These are phyloP conservation scores for Philaenus spumarius DNA, from an alignment of 1,140 invertebrate species.

Conservation along the genomic window DNA sequence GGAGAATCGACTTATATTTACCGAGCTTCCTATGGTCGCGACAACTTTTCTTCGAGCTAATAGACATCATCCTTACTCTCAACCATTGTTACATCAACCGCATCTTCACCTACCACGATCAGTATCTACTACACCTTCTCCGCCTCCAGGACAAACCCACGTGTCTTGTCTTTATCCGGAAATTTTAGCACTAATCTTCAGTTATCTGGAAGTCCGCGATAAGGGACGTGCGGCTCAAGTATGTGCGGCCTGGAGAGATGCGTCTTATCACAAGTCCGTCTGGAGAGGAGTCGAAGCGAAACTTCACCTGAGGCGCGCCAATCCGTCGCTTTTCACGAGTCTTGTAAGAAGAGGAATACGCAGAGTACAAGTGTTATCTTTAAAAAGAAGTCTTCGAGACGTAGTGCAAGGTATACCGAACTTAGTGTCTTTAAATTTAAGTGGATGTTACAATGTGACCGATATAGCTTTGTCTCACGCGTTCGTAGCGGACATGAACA, in stretches of 20 bases:
- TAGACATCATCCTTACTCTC: slow-evolving; percentile 26
- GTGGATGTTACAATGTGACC: slow-evolving; percentile 89
- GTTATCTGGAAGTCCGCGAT: slow-evolving; percentile 80
- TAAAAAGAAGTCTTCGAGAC: slow-evolving; percentile 76
- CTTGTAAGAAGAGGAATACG: slow-evolving; percentile 81
- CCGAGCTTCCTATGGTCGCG: slow-evolving; percentile 6
- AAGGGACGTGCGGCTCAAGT: slow-evolving; percentile 82
- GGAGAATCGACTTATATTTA: slow-evolving; percentile 10
- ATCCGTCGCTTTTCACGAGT: slow-evolving; percentile 75
- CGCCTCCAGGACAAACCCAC: slow-evolving; percentile 54
- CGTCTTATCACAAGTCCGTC: slow-evolving; percentile 83
- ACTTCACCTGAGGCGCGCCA: slow-evolving; percentile 75
- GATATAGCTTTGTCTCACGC: slow-evolving; percentile 73
- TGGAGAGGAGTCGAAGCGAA: slow-evolving; percentile 90
- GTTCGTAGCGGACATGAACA: slow-evolving; percentile 62
- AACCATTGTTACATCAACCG: slow-evolving; percentile 45
- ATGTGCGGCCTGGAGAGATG: slow-evolving; percentile 82
- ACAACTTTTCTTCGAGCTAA: slow-evolving; percentile 4
- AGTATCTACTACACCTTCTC: slow-evolving; percentile 34
- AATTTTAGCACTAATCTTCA: slow-evolving; percentile 85
- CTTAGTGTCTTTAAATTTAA: slow-evolving; percentile 79
- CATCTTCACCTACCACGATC: slow-evolving; percentile 41
- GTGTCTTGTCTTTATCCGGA: slow-evolving; percentile 88
- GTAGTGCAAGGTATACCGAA: slow-evolving; percentile 80
- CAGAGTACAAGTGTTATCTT: slow-evolving; percentile 80